These are phyloP conservation scores for Pammene aurita DNA, from an alignment of 2,888 invertebrate species.

Conservation along the genomic window DNA sequence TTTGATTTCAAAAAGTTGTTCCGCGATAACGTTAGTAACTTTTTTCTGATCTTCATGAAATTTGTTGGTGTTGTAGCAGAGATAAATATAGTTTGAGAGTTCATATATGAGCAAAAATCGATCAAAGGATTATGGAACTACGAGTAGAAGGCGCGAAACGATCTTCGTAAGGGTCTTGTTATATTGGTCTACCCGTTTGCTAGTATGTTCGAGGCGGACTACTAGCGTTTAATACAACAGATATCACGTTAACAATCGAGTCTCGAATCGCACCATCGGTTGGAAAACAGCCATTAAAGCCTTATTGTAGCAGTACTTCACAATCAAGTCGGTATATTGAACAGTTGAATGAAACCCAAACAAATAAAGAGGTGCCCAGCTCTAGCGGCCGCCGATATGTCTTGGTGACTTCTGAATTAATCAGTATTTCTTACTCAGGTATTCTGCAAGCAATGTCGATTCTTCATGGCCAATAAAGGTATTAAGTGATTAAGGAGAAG, in stretches of 20 bases:
- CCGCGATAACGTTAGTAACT: too few relatives aligned
- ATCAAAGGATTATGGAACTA: too few relatives aligned
- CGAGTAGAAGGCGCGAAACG: too few relatives aligned
- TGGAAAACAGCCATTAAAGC: constrained; percentile 36
- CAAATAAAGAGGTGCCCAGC: constrained; percentile 1
- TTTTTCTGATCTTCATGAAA: too few relatives aligned
- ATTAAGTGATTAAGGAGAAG: constrained; percentile 34
- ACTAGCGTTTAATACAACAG: background rate
- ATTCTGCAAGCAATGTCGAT: constrained; percentile 39
- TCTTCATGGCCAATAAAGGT: constrained; percentile 38
- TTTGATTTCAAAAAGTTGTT: too few relatives aligned
- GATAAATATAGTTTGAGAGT: too few relatives aligned
- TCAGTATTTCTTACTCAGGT: constrained; percentile 29
- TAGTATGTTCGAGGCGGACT: too few relatives aligned
- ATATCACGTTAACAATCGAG: constrained; percentile 22
- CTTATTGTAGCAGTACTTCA: constrained; percentile 38
- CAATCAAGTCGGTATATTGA: constrained; percentile 39
- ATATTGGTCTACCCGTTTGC: too few relatives aligned
- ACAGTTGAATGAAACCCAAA: constrained; percentile 7
- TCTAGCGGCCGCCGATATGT: background rate
- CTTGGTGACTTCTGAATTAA: constrained; percentile 27
- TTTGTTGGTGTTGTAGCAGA: too few relatives aligned
- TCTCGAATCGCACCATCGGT: constrained; percentile 8
- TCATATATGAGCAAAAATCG: too few relatives aligned
- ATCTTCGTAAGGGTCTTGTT: too few relatives aligned